A percentile compares a stretch with the other conserved stretches of the same genome.
Evolutionary conservation across 2,113 vertebrate species (phyloP).

Genomic region (Nerophis ophidion): DNA sequence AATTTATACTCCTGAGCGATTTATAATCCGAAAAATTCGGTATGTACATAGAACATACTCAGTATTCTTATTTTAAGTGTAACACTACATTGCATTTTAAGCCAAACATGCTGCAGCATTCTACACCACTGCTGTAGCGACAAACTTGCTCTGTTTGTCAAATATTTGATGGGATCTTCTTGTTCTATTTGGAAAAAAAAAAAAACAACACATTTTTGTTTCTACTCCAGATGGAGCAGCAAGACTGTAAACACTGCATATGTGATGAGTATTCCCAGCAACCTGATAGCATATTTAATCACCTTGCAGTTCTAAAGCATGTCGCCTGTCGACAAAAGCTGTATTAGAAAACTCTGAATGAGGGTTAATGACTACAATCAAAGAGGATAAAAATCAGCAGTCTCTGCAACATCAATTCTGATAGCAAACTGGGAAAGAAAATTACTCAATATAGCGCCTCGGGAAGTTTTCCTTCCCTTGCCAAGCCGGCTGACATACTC

Average conservation of each 20-base stretch:
- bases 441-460: constrained; percentile 13
- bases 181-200: background rate
- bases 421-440: constrained; percentile 9
- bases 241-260: background rate
- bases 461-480: constrained; percentile 13
- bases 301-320: background rate
- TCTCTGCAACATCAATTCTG: constrained; percentile 18
- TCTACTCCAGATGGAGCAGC: background rate
- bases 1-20: too few relatives aligned
- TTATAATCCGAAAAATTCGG: too few relatives aligned
- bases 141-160: background rate
- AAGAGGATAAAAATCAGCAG: constrained; percentile 16
- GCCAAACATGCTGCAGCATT: background rate
- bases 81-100: too few relatives aligned
- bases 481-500: constrained; percentile 11
- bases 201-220: background rate
- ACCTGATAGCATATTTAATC: background rate
- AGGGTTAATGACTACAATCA: constrained; percentile 14
- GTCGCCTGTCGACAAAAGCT: constrained; percentile 3
- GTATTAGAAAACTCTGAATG: constrained; percentile 7
- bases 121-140: background rate
- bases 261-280: background rate
- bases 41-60: too few relatives aligned
- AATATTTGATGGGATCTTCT: background rate
- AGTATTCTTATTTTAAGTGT: too few relatives aligned